Evolutionary conservation across 1,140 invertebrate species (phyloP).

Genomic region (Argopecten irradians): DNA sequence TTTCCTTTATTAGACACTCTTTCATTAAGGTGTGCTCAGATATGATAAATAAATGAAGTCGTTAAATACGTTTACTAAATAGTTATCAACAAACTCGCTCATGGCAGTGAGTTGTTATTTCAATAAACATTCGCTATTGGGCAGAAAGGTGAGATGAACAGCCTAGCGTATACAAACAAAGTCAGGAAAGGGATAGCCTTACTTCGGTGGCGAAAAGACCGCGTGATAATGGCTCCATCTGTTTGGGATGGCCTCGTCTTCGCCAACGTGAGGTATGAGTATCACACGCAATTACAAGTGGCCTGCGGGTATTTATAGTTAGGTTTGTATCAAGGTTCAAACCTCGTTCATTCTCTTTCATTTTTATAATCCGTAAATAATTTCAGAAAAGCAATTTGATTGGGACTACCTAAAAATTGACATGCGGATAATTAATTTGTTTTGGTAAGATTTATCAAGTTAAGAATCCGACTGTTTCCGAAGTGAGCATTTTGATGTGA

Average conservation of each 20-base stretch:
- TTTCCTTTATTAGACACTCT: not conserved
- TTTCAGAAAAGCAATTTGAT: not conserved
- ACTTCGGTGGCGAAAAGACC: not conserved
- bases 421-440: not conserved
- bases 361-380: not conserved
- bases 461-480: no score
- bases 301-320: not conserved
- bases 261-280: not conserved
- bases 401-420: not conserved
- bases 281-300: not conserved
- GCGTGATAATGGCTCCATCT: not conserved
- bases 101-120: conserved; percentile 17
- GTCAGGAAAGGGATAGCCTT: not conserved
- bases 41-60: conserved; percentile 18
- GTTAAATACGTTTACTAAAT: conserved; percentile 17
- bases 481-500: no score
- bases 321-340: not conserved
- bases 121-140: conserved; percentile 17
- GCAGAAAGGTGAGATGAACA: not conserved
- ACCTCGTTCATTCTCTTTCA: conserved; percentile 5
- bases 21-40: not conserved
- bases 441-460: not conserved
- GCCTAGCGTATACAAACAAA: conserved; percentile 17
- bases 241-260: not conserved
- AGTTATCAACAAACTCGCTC: not conserved